Conservation (phyloP, 1,140 invertebrate genomes). For the Formica selysi region DNA sequence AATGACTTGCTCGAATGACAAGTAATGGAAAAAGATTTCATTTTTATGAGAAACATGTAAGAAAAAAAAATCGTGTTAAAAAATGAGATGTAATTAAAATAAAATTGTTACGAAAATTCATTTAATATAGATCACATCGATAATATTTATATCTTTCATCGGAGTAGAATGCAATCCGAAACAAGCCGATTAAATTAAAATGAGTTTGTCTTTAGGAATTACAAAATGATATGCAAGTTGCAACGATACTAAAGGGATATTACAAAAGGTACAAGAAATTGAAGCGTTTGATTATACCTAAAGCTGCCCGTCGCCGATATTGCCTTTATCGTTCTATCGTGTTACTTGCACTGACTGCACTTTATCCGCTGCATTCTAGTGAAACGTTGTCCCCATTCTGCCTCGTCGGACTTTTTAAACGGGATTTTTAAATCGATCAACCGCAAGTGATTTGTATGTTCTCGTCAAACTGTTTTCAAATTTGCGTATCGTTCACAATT, state of each 20-base stretch:
- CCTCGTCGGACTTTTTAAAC: constrained; percentile 51
- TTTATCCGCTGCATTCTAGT: constrained; percentile 54
- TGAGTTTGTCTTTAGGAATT: neutral
- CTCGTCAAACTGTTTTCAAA: constrained; percentile 33
- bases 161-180: neutral
- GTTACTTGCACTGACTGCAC: constrained; percentile 53
- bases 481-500: constrained; percentile 20
- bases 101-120: constrained; percentile 11
- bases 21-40: neutral
- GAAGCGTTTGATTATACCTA: constrained; percentile 57
- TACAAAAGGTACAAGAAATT: constrained; percentile 40
- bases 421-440: constrained; percentile 55
- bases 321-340: constrained; percentile 56
- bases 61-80: constrained; percentile 16
- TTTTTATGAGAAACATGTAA: neutral
- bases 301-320: constrained; percentile 34
- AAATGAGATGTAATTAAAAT: neutral
- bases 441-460: constrained; percentile 46
- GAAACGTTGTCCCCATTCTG: constrained; percentile 53
- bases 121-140: neutral
- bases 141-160: neutral
- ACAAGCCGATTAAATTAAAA: constrained; percentile 1
- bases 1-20: constrained; percentile 10
- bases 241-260: neutral
- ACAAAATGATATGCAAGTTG: neutral